phyloP scores from a whole-genome alignment of 1,140 invertebrate species.

The Penaeus chinensis region DNA sequence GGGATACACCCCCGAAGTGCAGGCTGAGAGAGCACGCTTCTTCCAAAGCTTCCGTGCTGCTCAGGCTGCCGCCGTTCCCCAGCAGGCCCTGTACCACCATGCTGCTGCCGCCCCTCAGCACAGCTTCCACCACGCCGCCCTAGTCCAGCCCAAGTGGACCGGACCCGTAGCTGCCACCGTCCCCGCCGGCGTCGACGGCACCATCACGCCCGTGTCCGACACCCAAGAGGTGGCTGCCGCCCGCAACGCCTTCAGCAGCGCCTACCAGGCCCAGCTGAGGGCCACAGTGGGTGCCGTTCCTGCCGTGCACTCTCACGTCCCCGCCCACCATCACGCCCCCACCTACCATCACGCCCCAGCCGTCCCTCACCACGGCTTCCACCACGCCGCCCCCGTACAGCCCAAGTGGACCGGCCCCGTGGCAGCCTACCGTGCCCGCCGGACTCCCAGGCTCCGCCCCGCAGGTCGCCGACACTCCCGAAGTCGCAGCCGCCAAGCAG shows the following conservation, averaged over 20 bases:
- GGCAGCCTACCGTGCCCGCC: not conserved
- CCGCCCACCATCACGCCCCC: not conserved
- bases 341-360: not conserved
- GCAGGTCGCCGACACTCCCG: not conserved
- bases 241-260: constrained; percentile 24
- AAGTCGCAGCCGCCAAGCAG: not conserved
- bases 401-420: constrained; percentile 7
- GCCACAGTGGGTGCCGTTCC: not conserved
- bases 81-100: not conserved
- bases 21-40: not conserved
- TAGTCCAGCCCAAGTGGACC: not conserved
- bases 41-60: too few species aligned
- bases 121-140: too few species aligned
- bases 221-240: constrained; percentile 49
- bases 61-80: too few species aligned
- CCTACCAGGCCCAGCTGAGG: constrained; percentile 29
- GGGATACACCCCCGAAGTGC: not conserved
- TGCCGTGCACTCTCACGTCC: not conserved
- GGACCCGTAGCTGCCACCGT: constrained; percentile 41
- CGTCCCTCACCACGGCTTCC: not conserved
- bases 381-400: too few species aligned
- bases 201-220: constrained; percentile 31
- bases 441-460: not conserved
- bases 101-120: too few species aligned
- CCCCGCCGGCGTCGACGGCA: constrained; percentile 34